Conservation (phyloP, 1,140 invertebrate genomes). For the Proctacanthus coquilletti region DNA sequence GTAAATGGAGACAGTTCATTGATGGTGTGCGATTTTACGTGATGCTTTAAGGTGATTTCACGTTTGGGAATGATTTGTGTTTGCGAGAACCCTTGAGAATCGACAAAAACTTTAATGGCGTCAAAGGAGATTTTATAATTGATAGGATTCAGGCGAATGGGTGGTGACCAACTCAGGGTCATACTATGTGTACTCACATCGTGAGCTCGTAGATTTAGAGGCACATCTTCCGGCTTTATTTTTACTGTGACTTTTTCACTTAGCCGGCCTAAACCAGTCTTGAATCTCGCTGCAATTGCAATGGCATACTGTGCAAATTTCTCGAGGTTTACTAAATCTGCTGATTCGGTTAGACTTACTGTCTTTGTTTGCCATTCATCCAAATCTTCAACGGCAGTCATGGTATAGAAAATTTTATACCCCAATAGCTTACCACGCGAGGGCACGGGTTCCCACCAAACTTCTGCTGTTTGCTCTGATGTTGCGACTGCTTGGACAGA, state of each 20-base stretch:
- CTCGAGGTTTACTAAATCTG: slow-evolving; percentile 79
- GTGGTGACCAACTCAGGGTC: slow-evolving; percentile 84
- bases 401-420: slow-evolving; percentile 88
- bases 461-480: slow-evolving; percentile 78
- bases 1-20: slow-evolving; percentile 85
- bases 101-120: slow-evolving; percentile 88
- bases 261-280: slow-evolving; percentile 50
- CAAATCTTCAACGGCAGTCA: slow-evolving; percentile 80
- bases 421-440: slow-evolving; percentile 68
- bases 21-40: slow-evolving; percentile 53
- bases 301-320: slow-evolving; percentile 85
- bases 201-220: slow-evolving; percentile 67
- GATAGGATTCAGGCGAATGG: slow-evolving; percentile 73
- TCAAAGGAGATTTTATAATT: slow-evolving; percentile 86
- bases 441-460: slow-evolving; percentile 93
- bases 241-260: slow-evolving; percentile 71
- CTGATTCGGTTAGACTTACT: slow-evolving; percentile 74
- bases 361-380: slow-evolving; percentile 79
- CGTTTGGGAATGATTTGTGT: slow-evolving; percentile 62
- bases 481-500: slow-evolving; percentile 82
- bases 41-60: slow-evolving; percentile 53
- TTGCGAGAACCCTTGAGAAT: slow-evolving; percentile 83
- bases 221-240: slow-evolving; percentile 83
- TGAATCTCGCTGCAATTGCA: slow-evolving; percentile 72
- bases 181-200: slow-evolving; percentile 80